Conservation (phyloP, 92 coral and sea anemone genomes). For the Paragorgia papillata region DNA sequence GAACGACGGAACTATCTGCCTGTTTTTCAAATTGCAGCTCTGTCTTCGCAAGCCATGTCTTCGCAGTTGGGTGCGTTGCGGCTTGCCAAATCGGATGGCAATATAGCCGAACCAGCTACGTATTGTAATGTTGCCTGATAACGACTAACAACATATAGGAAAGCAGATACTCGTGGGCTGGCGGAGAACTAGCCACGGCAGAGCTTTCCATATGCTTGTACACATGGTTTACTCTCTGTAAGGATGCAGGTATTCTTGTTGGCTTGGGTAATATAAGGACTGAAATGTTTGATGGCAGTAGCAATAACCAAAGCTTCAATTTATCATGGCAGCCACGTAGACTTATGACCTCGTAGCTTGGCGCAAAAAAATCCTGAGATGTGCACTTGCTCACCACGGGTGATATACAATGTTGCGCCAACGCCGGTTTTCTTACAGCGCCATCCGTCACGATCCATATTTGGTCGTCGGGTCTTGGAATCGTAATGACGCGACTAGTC, state of each 20-base stretch:
- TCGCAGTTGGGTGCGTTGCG: no score
- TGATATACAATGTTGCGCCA: conserved; percentile 63
- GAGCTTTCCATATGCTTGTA: conserved; percentile 48
- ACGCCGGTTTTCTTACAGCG: conserved; percentile 61
- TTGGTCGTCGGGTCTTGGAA: conserved; percentile 68
- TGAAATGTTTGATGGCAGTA: conserved; percentile 47
- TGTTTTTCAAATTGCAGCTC: no score
- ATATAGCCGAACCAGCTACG: no score
- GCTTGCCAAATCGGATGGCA: no score
- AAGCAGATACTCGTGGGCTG: conserved; percentile 67
- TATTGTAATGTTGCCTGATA: no score
- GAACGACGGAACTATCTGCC: conserved; percentile 50
- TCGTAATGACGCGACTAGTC: conserved; percentile 47
- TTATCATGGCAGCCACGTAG: conserved; percentile 61
- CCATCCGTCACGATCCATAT: conserved; percentile 66
- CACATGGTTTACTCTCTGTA: conserved; percentile 52
- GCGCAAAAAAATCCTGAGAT: conserved; percentile 59
- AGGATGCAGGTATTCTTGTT: conserved; percentile 35
- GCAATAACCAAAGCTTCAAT: conserved; percentile 60
- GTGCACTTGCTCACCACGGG: conserved; percentile 41
- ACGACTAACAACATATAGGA: no score
- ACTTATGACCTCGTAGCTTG: conserved; percentile 50
- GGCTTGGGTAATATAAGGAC: conserved; percentile 48
- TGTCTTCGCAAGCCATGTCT: no score
- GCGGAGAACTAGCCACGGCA: conserved; percentile 60